Percentiles rank a stretch among this genome's conserved stretches.
Conservation (phyloP, 2,797 vertebrate genomes). For the Oceanodroma leucorhoa region DNA sequence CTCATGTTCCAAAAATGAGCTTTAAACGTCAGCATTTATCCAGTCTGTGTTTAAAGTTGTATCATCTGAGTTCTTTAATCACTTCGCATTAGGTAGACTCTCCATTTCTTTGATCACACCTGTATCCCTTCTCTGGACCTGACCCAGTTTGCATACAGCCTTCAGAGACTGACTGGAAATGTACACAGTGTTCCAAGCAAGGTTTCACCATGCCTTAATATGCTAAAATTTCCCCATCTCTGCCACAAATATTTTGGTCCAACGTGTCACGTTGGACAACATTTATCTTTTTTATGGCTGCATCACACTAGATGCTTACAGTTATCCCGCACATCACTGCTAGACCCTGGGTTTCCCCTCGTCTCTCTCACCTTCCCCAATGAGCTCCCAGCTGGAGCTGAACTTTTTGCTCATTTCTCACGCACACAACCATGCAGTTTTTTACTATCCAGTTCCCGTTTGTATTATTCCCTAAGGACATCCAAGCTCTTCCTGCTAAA, state of each 20-base stretch:
- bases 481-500: background rate
- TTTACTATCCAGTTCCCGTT: background rate
- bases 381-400: background rate
- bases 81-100: constrained; percentile 4
- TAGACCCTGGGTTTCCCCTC: background rate
- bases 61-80: constrained; percentile 24
- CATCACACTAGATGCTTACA: background rate
- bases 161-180: background rate
- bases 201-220: background rate
- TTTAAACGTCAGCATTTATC: constrained; percentile 1
- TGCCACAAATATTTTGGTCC: background rate
- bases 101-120: constrained; percentile 31
- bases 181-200: background rate
- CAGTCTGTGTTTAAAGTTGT: background rate
- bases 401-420: background rate
- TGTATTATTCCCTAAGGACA: background rate
- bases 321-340: background rate
- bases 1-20: constrained; percentile 39
- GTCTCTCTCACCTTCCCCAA: accelerated
- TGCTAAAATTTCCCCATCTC: background rate
- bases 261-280: background rate
- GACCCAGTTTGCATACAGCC: background rate
- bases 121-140: background rate
- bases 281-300: background rate
- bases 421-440: background rate